Evolutionary conservation across 1,140 invertebrate genomes (phyloP).

Genomic region (Macrosteles quadrilineatus): DNA sequence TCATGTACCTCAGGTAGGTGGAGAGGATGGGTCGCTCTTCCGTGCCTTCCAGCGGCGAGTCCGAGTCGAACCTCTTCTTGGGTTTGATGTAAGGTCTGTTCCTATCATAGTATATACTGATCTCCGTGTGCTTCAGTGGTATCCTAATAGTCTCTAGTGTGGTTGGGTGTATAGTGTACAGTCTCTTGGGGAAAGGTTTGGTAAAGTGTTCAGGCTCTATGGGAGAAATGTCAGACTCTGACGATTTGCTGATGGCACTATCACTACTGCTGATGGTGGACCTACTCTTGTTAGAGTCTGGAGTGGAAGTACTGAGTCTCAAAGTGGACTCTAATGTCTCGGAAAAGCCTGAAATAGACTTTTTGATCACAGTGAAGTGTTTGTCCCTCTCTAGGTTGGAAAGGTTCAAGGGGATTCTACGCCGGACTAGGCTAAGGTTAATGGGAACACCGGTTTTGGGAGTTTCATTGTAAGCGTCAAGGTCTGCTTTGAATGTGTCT

Average conservation of each 20-base stretch:
- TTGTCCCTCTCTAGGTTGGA: not conserved
- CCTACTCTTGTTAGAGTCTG: not conserved
- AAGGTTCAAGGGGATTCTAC: not conserved
- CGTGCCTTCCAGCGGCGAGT: not conserved
- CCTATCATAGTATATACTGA: constrained; percentile 16
- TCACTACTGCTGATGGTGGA: constrained; percentile 11
- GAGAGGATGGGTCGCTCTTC: constrained; percentile 75
- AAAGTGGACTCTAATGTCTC: not conserved
- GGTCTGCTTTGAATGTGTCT: not conserved
- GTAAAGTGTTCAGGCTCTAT: constrained; percentile 1
- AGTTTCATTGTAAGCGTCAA: not conserved
- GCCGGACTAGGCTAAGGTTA: not conserved
- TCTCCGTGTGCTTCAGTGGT: constrained; percentile 13
- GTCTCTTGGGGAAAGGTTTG: constrained; percentile 7
- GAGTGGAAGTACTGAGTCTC: constrained; percentile 17
- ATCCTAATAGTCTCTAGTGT: constrained; percentile 11
- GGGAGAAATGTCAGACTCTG: not conserved
- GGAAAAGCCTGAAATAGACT: not conserved
- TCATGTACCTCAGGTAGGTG: constrained; percentile 79
- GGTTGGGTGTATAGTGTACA: constrained; percentile 20
- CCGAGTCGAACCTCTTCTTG: not conserved
- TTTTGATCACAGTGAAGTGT: not conserved
- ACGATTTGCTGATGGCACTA: constrained; percentile 9
- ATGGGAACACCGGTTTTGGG: constrained; percentile 12
- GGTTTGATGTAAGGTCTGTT: constrained; percentile 12